phyloP scores from a whole-genome alignment of 2,888 invertebrate genomes.

The Acanthococcus lagerstroemiae region DNA sequence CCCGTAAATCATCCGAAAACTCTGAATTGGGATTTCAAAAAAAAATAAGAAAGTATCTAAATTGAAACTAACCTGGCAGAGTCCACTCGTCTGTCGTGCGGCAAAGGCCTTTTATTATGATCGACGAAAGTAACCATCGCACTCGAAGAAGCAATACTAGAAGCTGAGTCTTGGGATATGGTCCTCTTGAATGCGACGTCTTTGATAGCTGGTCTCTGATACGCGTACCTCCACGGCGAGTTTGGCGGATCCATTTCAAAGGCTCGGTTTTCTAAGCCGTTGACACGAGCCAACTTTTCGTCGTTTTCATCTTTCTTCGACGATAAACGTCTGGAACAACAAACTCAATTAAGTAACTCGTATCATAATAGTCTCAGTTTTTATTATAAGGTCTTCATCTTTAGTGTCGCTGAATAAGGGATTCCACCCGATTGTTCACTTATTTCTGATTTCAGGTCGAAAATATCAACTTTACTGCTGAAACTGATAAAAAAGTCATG shows the following conservation, averaged over 20 bases:
- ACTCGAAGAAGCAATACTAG: slow-evolving; percentile 34
- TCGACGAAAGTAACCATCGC: slow-evolving; percentile 22
- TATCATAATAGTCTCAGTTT: too few species aligned
- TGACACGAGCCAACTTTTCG: slow-evolving; percentile 40
- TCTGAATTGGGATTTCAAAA: too few species aligned
- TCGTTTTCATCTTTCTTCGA: slow-evolving; percentile 54
- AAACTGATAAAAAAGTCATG: too few species aligned
- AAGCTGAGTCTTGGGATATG: slow-evolving; percentile 38
- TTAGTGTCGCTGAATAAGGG: too few species aligned
- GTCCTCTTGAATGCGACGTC: slow-evolving; percentile 38
- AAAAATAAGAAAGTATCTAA: too few species aligned
- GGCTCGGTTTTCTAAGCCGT: slow-evolving; percentile 57
- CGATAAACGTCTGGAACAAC: slow-evolving; percentile 51
- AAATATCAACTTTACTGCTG: too few species aligned
- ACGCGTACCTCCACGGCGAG: slow-evolving; percentile 65
- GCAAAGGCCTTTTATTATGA: slow-evolving; percentile 14
- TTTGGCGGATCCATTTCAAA: slow-evolving; percentile 60
- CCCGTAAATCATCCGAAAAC: too few species aligned
- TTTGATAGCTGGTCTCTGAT: slow-evolving; percentile 43
- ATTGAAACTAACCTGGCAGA: too few species aligned
- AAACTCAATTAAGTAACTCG: background rate
- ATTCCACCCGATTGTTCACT: too few species aligned
- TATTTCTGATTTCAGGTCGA: too few species aligned
- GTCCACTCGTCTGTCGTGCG: background rate
- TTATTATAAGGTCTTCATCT: too few species aligned